Evolutionary conservation across 2,113 vertebrate species (phyloP), one percentile per base, ranked within the genome.

Genomic region (Anolis carolinensis): DNA sequence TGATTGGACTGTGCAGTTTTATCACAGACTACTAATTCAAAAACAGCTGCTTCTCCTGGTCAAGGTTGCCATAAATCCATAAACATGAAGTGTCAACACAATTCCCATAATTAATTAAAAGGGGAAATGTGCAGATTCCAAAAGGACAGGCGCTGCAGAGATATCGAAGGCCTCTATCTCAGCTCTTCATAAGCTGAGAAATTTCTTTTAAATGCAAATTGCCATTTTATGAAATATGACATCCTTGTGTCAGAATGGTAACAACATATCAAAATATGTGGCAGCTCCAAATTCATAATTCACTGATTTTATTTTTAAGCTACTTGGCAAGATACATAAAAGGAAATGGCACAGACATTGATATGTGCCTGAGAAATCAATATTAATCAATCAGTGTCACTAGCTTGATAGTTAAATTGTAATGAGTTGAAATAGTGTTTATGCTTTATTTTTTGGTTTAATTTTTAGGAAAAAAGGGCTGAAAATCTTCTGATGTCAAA

Each of bases 351-450:
- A 89, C 67, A 16, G 21, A 81, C 65, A 91, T 67, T 85, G 65
- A 25, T 89, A 71, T 79, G 36, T 55, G 84, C 21, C 67, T 84
- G 88, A 83, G 67, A 89, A 93, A 94, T 91, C 48, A 89, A 39
- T 91, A 91, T 91, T 89, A 93, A 89, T 88, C 91, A 88, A 92
- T 87, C 67, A 89, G 21, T 89, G 65, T 78, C 62, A 89, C 89
- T 85, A 88, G 25, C 50, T 59, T 82, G 79, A 86, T 88, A 87
- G 75, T 63, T 39, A 93, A 89, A 91, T n/a, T 44, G 52, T 83
- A 84, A 75, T 36, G n/a, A 36, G 55, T 81, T 36, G 74, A 62
- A 87, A 71, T 71, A 63, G 71, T 63, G 78, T 83, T 44, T 20
- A 48, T 79, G 59, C 62, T 70, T 68, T 63, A 80, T 62, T 62